Evolutionary conservation across 2,888 invertebrate genomes (phyloP), one percentile per base, ranked within the genome.

Genomic region (Bombyx huttoni): DNA sequence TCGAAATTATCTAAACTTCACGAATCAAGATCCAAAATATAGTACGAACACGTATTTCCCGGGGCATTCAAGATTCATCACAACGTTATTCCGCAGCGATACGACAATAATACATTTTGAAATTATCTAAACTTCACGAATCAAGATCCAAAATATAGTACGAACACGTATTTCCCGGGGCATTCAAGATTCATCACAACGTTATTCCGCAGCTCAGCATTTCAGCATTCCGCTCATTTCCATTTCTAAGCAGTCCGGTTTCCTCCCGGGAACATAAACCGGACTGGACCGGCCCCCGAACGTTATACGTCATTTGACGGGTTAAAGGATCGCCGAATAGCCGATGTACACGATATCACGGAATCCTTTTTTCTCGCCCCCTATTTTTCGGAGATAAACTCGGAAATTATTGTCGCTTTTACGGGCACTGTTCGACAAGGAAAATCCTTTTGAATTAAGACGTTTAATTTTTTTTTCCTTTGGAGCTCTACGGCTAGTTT

Each of bases 231-330:
- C 46, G 50, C 12, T 49, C 50, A 34, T 57, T 55, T 61, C 58
- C 58, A 56, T 53, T 55, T 54, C 52, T 49, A 51, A 52, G 49
- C 58, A 55, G 60, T 58, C 8, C 40, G 40, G 40, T 40, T 40
- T 40, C 12, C 40, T 12, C 40, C 62, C 54, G 56, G 61, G 59
- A 40, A 8, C 40, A 40, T 40, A 40, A 57, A 60, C 54, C 53
- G 46, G 40, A 40, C 47, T 51, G 34, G 53, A n/a, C 24, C 33
- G n/a, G 33, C 48, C 24, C n/a, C n/a, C n/a, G 34, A 56, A 54
- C 58, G 55, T 58, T 61, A 63, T 65, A 62, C 62, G 63, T 65
- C 65, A 67, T 67, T 61, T 57, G 58, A 51, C 49, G 61, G 59
- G 60, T 61, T 58, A 59, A 40, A 40, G 61, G 48, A 33, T 48